Base-by-base conservation (phyloP, 1,140 invertebrate species). In the Hyles euphorbiae region DNA sequence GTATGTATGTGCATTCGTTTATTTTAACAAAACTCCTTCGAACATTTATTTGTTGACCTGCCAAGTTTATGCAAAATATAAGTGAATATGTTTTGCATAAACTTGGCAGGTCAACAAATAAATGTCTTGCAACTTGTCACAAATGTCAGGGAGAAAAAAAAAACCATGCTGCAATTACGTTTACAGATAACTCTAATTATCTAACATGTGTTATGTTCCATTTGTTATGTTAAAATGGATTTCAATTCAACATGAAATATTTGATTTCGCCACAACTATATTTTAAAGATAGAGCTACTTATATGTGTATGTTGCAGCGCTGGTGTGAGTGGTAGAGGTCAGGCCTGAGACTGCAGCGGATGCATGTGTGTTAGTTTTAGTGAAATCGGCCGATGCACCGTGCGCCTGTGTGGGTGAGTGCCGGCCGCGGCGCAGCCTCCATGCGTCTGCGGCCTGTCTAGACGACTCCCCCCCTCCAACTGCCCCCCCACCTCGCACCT, bases 371-470 rank as follows among this genome's bases (percentile, higher is more conserved):
- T 56, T 56, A 36, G 55, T 65, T 61, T 61, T 53, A 64, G 69
- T 67, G 71, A 74, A 72, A 70, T 70, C 68, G 55, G 68, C 55
- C 68, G 79, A 73, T 83, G 81, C 78, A 83, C 53, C 61, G 62
- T 54, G 55, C 55, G 62, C 3, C 44, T 54, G 81, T 81, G 81
- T 84, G 82, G 56, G 82, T 72, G 74, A 52, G 60, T 56, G 66
- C 60, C 65, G 68, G 75, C 67, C 70, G 72, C 76, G 66, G 79
- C 78, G 80, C 84, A 86, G 83, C 83, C 83, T 86, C 85, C 81
- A 70, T 79, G 75, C 78, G 85, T 88, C 85, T 88, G 83, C 81
- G 81, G 80, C 80, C 85, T 78, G 85, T 86, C 85, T 86, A 86
- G 84, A 87, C 84, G 72, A 55, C 69, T 74, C 68, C 67, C 67